These are phyloP conservation scores for Drosophila virilis DNA, from an alignment of 1,140 invertebrate genomes.

Conservation along the genomic window DNA sequence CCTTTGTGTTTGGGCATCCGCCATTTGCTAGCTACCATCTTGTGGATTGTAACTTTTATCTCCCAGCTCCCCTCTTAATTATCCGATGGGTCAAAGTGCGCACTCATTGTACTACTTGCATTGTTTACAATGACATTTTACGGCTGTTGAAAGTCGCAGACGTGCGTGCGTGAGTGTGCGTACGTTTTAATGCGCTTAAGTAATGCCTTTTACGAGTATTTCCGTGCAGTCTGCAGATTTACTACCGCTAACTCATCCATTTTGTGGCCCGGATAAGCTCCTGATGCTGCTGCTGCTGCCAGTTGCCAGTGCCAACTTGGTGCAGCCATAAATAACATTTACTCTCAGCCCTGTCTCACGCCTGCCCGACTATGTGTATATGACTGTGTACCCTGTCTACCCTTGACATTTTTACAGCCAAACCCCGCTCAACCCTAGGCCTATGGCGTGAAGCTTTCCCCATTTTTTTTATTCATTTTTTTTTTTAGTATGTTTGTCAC, in stretches of 20 bases:
- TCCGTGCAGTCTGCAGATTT: constrained; percentile 64
- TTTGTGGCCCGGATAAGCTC: constrained; percentile 44
- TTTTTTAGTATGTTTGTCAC: constrained; percentile 70
- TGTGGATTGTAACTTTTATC: constrained; percentile 7
- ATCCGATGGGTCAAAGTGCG: constrained; percentile 42
- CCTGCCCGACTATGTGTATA: constrained; percentile 18
- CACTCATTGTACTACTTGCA: constrained; percentile 45
- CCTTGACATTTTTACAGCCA: constrained; percentile 75
- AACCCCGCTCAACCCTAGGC: constrained; percentile 56
- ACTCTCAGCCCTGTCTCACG: constrained; percentile 38
- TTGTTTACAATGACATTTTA: constrained; percentile 63
- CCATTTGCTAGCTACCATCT: constrained; percentile 6
- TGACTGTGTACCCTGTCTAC: constrained; percentile 35
- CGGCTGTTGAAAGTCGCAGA: constrained; percentile 44
- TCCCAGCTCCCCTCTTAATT: constrained; percentile 7
- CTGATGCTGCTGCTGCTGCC: constrained; percentile 17
- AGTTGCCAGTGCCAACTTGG: constrained; percentile 25
- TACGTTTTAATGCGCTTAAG: constrained; percentile 60
- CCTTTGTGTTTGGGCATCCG: constrained; percentile 7
- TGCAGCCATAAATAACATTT: constrained; percentile 81
- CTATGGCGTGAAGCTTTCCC: constrained; percentile 26
- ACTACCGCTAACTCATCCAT: constrained; percentile 43
- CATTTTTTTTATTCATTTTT: constrained; percentile 26
- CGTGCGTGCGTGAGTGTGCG: constrained; percentile 29
- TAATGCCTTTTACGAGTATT: constrained; percentile 63